Conservation (phyloP, 2,113 vertebrate species). For the Neotoma lepida region DNA sequence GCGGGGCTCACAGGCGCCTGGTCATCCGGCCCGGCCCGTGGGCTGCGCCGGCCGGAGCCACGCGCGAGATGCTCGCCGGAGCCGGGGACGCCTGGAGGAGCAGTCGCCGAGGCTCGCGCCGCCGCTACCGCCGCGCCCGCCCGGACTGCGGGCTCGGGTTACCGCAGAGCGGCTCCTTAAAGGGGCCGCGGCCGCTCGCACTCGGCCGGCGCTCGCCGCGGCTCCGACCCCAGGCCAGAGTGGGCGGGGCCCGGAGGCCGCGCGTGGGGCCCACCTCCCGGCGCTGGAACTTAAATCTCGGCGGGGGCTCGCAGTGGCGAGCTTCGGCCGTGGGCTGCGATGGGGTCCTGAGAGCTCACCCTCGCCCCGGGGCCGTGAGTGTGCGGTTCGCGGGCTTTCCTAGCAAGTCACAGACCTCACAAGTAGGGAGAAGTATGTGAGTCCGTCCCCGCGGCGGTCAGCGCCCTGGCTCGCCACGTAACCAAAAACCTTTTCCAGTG, state of each 20-base stretch:
- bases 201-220: neutral
- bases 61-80: conserved; percentile 60
- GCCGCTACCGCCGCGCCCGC: conserved; percentile 64
- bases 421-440: neutral
- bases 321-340: neutral
- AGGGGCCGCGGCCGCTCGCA: conserved; percentile 75
- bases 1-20: conserved; percentile 50
- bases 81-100: conserved; percentile 43
- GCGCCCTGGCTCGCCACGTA: conserved; percentile 15
- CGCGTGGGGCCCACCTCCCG: neutral
- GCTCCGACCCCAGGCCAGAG: conserved; percentile 48
- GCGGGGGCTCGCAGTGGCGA: neutral
- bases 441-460: conserved; percentile 21
- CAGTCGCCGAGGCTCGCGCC: conserved; percentile 58
- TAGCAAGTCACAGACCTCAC: neutral
- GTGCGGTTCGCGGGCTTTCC: neutral
- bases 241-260: conserved; percentile 53
- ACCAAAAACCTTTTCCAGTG: neutral
- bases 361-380: neutral
- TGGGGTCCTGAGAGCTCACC: neutral
- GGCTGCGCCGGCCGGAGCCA: conserved; percentile 60
- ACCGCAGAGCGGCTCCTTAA: conserved; percentile 82
- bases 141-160: conserved; percentile 81
- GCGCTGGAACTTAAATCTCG: neutral
- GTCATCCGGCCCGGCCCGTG: conserved; percentile 32